Conservation (phyloP, 2,797 vertebrate species). For the Australoheros facetus region DNA sequence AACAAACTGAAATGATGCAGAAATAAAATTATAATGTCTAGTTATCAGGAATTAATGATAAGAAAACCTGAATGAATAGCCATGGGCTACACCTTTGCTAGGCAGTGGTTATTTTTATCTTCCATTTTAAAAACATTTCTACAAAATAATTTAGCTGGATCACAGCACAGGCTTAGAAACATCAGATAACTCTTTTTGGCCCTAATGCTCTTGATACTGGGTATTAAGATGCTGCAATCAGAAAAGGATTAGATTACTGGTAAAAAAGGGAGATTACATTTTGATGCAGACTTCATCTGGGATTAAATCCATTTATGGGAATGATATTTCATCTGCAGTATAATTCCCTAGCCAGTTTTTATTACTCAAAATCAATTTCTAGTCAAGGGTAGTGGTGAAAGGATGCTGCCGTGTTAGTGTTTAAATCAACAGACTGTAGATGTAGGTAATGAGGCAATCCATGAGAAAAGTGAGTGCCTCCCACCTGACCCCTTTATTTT, state of each 20-base stretch:
- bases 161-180: not conserved
- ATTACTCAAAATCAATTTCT: not conserved
- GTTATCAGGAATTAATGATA: not conserved
- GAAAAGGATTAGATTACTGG: constrained; percentile 15
- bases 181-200: not conserved
- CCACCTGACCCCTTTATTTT: not conserved
- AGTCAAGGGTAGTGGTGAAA: not conserved
- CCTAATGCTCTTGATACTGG: not conserved
- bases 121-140: not conserved
- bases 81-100: not conserved
- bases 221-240: constrained; percentile 5
- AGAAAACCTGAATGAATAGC: not conserved
- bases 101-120: not conserved
- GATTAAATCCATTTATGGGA: constrained; percentile 19
- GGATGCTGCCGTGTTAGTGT: not conserved
- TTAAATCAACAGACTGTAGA: not conserved
- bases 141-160: not conserved
- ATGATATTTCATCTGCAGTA: not conserved
- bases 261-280: constrained; percentile 20
- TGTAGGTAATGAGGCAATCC: not conserved
- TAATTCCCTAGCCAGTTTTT: constrained; percentile 19
- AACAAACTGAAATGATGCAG: not conserved
- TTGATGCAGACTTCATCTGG: constrained; percentile 4
- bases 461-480: no score
- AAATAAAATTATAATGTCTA: not conserved